Evolutionary conservation across 2,888 invertebrate species (phyloP).

Genomic region (Sarcophaga rosellei): DNA sequence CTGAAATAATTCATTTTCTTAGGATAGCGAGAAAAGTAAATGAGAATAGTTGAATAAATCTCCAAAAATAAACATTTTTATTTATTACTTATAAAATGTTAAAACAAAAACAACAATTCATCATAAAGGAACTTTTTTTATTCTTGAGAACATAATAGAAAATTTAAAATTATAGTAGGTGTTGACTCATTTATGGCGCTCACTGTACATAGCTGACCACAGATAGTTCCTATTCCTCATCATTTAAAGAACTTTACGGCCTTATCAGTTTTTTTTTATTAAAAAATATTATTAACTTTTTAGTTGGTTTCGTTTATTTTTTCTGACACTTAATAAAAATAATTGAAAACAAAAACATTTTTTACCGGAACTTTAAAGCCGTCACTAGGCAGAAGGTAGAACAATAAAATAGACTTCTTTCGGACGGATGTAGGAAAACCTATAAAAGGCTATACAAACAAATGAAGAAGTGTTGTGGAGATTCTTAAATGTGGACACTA

Average conservation of each 20-base stretch:
- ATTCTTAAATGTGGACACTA: conserved; percentile 24
- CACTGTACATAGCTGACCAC: background rate
- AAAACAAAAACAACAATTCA: too few species aligned
- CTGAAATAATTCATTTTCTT: too few species aligned
- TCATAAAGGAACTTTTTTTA: too few species aligned
- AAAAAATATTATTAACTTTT: conserved; percentile 8
- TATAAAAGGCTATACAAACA: conserved; percentile 45
- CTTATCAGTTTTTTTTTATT: conserved; percentile 9
- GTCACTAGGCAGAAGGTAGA: conserved; percentile 23
- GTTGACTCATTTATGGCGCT: too few species aligned
- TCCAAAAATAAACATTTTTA: too few species aligned
- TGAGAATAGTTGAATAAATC: too few species aligned
- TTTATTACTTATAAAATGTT: too few species aligned
- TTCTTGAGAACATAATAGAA: too few species aligned
- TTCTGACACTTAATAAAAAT: too few species aligned
- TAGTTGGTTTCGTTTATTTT: conserved; percentile 11
- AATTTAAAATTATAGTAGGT: too few species aligned
- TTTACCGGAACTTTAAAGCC: conserved; percentile 55
- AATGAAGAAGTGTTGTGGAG: conserved; percentile 18
- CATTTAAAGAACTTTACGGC: background rate
- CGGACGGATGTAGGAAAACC: conserved; percentile 57
- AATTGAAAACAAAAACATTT: conserved; percentile 25
- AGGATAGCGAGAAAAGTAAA: too few species aligned
- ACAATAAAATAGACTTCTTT: conserved; percentile 25
- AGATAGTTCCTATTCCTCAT: background rate